phyloP scores from a whole-genome alignment of 2,113 vertebrate genomes.

The Oceanodroma tethys region DNA sequence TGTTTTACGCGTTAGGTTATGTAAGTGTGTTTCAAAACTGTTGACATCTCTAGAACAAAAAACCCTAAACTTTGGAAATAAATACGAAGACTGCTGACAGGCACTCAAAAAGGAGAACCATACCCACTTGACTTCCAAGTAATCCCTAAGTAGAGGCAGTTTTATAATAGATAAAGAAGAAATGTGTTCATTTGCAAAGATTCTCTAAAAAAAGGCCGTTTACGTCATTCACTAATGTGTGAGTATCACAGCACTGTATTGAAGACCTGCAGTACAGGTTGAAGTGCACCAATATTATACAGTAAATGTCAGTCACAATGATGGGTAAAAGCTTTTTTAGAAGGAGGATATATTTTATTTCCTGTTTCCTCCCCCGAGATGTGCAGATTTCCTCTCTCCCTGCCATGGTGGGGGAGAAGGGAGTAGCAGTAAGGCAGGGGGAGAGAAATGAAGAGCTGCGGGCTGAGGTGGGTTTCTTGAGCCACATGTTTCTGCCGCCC shows the following conservation, averaged over 20 bases:
- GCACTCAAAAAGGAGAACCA: neutral
- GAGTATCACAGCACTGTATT: neutral
- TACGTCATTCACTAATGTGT: rapidly evolving
- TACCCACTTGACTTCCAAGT: neutral
- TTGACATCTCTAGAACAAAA: neutral
- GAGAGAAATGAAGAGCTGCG: neutral
- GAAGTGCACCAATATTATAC: no score
- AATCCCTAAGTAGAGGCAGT: neutral
- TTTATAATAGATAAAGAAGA: neutral
- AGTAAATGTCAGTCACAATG: rapidly evolving
- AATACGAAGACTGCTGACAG: rapidly evolving
- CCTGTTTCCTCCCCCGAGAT: neutral
- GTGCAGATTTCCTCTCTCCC: neutral
- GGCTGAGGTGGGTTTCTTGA: neutral
- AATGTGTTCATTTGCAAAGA: neutral
- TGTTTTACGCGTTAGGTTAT: no score
- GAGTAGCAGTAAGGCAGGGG: neutral
- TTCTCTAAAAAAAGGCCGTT: neutral
- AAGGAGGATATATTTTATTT: neutral
- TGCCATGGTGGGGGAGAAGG: neutral
- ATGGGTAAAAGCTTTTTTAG: neutral
- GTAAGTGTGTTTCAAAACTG: neutral
- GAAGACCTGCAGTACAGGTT: neutral
- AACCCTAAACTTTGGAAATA: neutral
- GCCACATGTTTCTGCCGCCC: neutral